These are phyloP conservation scores for Orientallactaga sibirica DNA, from an alignment of 2,797 vertebrate species.

Conservation along the genomic window DNA sequence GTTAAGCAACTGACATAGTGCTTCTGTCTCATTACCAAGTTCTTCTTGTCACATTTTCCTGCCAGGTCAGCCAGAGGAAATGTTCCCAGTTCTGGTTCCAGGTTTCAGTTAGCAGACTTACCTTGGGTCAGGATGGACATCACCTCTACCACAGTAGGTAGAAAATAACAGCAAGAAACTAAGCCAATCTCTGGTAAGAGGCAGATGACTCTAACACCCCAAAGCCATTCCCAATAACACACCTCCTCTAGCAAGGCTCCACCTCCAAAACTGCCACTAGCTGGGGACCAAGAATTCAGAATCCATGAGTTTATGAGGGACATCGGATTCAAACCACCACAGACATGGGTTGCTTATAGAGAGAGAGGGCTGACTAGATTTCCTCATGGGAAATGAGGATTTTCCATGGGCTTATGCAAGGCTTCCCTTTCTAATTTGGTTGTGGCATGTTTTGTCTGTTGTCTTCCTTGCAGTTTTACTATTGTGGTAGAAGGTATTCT, in stretches of 20 bases:
- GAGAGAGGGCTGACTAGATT: neutral
- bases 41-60: conserved; percentile 31
- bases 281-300: too few species aligned
- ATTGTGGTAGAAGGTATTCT: neutral
- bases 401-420: fast-evolving
- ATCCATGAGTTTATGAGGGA: too few species aligned
- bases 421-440: neutral
- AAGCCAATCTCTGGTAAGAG: too few species aligned
- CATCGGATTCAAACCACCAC: too few species aligned
- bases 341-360: too few species aligned
- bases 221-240: too few species aligned
- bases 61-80: conserved; percentile 28
- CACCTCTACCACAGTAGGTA: too few species aligned
- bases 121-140: neutral
- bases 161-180: too few species aligned
- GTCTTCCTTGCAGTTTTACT: conserved; percentile 8
- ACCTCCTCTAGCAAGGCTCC: too few species aligned
- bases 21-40: conserved; percentile 64
- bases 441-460: neutral
- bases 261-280: too few species aligned
- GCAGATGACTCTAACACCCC: too few species aligned
- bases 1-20: conserved; percentile 23
- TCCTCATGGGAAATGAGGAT: neutral
- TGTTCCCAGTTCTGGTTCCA: neutral
- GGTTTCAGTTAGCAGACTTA: neutral